Evolutionary conservation across 2,113 vertebrate species (phyloP).

Genomic region (Benitochromis conjunctus): DNA sequence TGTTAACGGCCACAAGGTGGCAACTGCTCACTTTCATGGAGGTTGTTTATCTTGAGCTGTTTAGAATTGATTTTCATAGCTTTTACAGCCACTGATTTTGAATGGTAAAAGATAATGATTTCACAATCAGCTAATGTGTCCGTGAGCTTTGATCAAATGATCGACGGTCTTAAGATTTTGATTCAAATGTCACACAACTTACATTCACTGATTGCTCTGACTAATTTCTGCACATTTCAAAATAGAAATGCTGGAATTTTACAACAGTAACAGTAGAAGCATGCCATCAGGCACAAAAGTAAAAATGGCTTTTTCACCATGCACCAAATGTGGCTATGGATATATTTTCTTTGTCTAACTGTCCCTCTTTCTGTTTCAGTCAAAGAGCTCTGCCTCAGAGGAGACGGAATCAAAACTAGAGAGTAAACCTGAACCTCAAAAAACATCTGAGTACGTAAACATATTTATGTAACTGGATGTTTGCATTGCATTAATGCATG

Average conservation of each 20-base stretch:
- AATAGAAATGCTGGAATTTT: not conserved
- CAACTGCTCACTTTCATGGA: not conserved
- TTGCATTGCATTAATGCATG: not conserved
- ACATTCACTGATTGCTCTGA: not conserved
- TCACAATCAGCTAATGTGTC: not conserved
- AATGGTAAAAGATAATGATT: not conserved
- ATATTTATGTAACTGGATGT: not conserved
- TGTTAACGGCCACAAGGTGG: not conserved
- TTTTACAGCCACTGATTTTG: not conserved
- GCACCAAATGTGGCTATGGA: not conserved
- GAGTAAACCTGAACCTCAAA: slow-evolving; percentile 79
- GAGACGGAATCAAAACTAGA: slow-evolving; percentile 78
- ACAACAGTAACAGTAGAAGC: not conserved
- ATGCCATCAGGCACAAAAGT: not conserved
- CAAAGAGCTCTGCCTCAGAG: slow-evolving; percentile 63
- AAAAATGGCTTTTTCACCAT: not conserved
- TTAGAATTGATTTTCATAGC: not conserved
- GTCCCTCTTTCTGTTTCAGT: slow-evolving; percentile 59
- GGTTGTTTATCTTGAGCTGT: not conserved
- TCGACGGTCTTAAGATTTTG: not conserved
- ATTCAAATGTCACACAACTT: not conserved
- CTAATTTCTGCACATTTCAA: not conserved
- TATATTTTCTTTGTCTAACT: not conserved
- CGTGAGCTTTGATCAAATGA: not conserved
- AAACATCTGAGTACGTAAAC: slow-evolving; percentile 83